Base-by-base conservation (phyloP, 2,113 vertebrate species). In the Lota lota region DNA sequence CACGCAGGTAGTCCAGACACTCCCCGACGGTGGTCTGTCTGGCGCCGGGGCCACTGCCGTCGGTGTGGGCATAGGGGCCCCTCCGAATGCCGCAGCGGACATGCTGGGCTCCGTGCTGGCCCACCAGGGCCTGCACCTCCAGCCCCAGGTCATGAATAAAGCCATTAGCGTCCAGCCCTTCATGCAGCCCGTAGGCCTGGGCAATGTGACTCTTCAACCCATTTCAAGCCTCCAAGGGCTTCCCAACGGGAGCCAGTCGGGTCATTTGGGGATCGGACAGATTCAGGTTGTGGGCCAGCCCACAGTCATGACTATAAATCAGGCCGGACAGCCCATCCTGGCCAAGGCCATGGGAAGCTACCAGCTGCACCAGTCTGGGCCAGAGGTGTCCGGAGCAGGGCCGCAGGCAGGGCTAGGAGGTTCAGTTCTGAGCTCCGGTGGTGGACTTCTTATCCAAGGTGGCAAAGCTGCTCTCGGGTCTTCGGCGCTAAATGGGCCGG, bases 211-310 rank as follows among this genome's bases (percentile, higher is more conserved):
- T 2, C 92, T 99, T 84, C 96, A 99, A 58, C 93, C 95, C 19
- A 92, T 98, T 86, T 94, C 95, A 1, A 93, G 95, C 80, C 92
- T 98, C 17, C 97, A 95, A 64, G 92, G 94, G 0, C 51, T 98
- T 69, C 95, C 95, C 59, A 98, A 98, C 0, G 97, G 97, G 8
- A 94, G 94, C 79, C 94, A 96, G 7, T 85, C 95, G 10, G 93
- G 95, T 0, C 83, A 94, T 0, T 70, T 98, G 68, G 96, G 96
- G 22, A 91, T 98, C 2, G 95, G 95, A 3, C 97, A 94, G 69
- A 98, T 98, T 85, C 97, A 98, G 72, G 97, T 99, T 72, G 94
- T 99, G 0, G 94, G 96, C 1, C 96, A 98, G 70, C 94, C 95
- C 77, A 90, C 92, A 0, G 95, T 99, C 79, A 99, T 99, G 97